Evolutionary conservation across 1,140 invertebrate species (phyloP), one percentile per base, ranked within the genome.

Genomic region (Megalonaias nervosa): DNA sequence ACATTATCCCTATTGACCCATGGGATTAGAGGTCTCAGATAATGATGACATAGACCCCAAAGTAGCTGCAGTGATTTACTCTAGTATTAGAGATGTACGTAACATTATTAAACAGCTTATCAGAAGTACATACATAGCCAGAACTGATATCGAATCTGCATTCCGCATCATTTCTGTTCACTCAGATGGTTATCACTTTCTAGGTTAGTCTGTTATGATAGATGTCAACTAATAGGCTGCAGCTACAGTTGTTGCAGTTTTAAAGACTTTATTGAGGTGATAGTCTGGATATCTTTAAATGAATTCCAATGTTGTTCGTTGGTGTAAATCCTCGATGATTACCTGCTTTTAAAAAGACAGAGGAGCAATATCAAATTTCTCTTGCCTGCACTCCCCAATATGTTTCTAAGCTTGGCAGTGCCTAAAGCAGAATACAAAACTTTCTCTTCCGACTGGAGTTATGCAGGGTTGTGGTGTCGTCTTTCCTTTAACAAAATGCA

Each of bases 321-420:
- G 19, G 56, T 26, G 1, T 69, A 81, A 48, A 75, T 81, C 2
- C 64, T 81, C 0, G 79, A 81, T 65, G 79, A 81, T 69, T 81
- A 78, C 23, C 71, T 81, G 17, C 67, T 81, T 58, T 23, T 1
- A 67, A 38, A 38, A 6, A 38, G 38, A 48, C 11, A 48, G 11
- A 6, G 0, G 38, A 48, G 6, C 6, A 48, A 48, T 11, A 5
- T 48, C 38, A 6, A 48, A 48, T 48, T 9, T 48, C 4, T 9
- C 38, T 48, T 9, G 11, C 38, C 38, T 31, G 26, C 38, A 6
- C 38, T 48, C 38, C 11, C 1, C 11, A 48, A 48, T 6, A 48
- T 48, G 38, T 48, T 6, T 48, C 0, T 6, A 1, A 48, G 0
- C 0, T 11, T 11, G 11, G 38, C 0, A 11, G 38, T 48, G 11